phyloP scores from a whole-genome alignment of 1,140 invertebrate genomes.

The Pteromalus puparum region DNA sequence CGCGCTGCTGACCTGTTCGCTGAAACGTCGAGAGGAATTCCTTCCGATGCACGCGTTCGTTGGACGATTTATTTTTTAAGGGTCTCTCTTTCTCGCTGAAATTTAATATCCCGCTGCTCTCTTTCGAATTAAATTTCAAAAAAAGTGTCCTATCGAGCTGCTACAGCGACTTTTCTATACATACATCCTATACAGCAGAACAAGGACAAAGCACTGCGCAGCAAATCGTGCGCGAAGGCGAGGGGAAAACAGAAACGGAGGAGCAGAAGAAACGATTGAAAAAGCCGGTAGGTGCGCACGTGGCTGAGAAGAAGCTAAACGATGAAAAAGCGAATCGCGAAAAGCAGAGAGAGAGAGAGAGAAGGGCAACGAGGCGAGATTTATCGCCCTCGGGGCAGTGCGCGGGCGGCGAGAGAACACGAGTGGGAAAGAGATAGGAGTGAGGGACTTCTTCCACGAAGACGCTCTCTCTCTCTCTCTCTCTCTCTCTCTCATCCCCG shows the following conservation, averaged over 20 bases:
- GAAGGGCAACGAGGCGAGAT: constrained; percentile 6
- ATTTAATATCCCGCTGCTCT: background rate
- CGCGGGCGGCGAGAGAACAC: background rate
- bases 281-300: background rate
- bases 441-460: constrained; percentile 7
- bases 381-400: constrained; percentile 21
- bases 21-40: background rate
- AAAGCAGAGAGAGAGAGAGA: background rate
- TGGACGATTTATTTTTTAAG: background rate
- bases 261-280: constrained; percentile 31
- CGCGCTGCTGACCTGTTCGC: background rate
- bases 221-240: background rate
- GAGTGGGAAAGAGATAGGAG: background rate
- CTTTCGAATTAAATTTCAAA: too few relatives aligned
- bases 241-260: background rate
- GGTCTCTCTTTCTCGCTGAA: background rate
- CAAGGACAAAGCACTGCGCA: background rate
- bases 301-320: background rate
- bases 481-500: constrained; percentile 8
- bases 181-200: background rate
- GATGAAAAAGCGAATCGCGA: constrained; percentile 30
- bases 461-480: constrained; percentile 8
- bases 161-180: too few relatives aligned
- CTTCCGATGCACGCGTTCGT: background rate
- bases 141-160: too few relatives aligned